Conservation (phyloP, 2,888 invertebrate species). For the Epiblema foenella region DNA sequence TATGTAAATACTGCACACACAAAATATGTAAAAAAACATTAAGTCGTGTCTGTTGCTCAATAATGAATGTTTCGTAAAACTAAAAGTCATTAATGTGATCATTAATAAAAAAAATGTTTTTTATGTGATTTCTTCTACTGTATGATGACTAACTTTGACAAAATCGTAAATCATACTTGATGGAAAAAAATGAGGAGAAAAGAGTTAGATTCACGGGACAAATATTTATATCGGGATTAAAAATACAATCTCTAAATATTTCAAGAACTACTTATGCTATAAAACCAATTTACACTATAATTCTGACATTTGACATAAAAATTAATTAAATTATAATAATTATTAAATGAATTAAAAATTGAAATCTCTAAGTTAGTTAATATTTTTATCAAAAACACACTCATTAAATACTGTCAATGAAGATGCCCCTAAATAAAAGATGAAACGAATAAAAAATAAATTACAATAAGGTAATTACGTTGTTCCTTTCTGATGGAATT, state of each 20-base stretch:
- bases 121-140: not conserved
- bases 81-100: not conserved
- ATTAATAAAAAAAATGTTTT: not conserved
- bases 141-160: not conserved
- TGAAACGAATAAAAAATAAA: constrained; percentile 12
- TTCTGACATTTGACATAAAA: no score
- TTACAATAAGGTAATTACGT: constrained; percentile 12
- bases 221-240: constrained; percentile 9
- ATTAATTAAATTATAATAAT: no score
- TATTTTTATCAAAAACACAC: constrained; percentile 10
- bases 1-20: not conserved
- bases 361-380: not conserved
- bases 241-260: not conserved
- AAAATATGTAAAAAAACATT: not conserved
- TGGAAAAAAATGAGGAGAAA: not conserved
- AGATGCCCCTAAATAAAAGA: constrained; percentile 17
- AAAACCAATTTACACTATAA: no score
- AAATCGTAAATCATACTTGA: not conserved
- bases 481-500: constrained; percentile 14
- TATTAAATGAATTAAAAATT: no score
- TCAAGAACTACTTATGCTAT: no score
- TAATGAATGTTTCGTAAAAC: not conserved
- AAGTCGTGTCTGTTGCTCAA: not conserved
- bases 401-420: constrained; percentile 7
- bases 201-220: not conserved